phyloP scores from a whole-genome alignment of 2,113 vertebrate genomes.

The Morone saxatilis region DNA sequence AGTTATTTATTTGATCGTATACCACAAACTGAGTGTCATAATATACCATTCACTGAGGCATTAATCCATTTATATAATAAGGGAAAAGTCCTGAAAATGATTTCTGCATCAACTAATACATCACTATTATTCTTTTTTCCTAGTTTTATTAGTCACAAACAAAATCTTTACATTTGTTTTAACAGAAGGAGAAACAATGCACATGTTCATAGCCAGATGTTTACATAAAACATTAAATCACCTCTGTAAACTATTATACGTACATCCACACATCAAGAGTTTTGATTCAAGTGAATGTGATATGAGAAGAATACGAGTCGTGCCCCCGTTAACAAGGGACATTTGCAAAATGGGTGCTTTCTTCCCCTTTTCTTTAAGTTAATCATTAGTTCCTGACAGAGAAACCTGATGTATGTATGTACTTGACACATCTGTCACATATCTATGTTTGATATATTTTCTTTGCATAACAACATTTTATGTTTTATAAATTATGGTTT shows the following conservation, averaged over 20 bases:
- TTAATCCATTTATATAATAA: no score
- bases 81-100: background rate
- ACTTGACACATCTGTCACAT: no score
- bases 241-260: background rate
- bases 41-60: background rate
- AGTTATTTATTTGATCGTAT: background rate
- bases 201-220: background rate
- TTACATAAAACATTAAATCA: background rate
- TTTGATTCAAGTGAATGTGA: constrained; percentile 1
- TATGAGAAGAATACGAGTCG: background rate
- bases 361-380: background rate
- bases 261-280: background rate
- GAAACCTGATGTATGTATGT: background rate
- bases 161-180: background rate
- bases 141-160: background rate
- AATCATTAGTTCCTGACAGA: background rate
- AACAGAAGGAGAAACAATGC: background rate
- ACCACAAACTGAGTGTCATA: background rate
- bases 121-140: background rate
- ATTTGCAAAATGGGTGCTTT: background rate
- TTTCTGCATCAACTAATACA: background rate
- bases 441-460: no score
- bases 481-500: background rate
- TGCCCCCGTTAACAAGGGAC: no score
- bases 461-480: background rate